These are phyloP conservation scores for Laticauda colubrina DNA, from an alignment of 2,113 vertebrate species.

Conservation along the genomic window DNA sequence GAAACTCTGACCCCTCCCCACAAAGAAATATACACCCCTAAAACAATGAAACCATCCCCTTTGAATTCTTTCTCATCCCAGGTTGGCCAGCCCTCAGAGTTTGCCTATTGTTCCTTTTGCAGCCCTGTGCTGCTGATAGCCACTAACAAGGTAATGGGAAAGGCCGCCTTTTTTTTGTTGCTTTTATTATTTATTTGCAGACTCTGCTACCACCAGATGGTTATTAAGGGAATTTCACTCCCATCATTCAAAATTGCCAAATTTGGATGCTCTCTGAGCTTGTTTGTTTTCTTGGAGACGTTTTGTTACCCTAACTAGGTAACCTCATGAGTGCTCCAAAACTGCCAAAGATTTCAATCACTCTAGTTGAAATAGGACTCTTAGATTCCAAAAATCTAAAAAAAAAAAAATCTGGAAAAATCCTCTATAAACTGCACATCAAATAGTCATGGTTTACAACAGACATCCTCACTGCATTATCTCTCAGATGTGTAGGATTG, in stretches of 20 bases:
- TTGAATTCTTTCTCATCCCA: not conserved
- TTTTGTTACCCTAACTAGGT: too few relatives aligned
- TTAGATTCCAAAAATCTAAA: not conserved
- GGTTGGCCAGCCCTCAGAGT: not conserved
- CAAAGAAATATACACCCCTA: too few relatives aligned
- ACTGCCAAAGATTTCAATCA: not conserved
- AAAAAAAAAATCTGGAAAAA: not conserved
- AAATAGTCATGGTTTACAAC: not conserved
- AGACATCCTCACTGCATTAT: not conserved
- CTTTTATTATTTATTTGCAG: not conserved
- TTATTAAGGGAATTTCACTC: not conserved
- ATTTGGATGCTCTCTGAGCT: too few relatives aligned
- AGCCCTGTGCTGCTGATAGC: not conserved
- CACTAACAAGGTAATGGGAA: not conserved
- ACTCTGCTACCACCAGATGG: slow-evolving; percentile 33
- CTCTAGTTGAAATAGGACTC: not conserved
- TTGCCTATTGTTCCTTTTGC: not conserved
- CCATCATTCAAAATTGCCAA: not conserved
- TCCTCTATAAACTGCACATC: not conserved
- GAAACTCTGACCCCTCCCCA: not conserved
- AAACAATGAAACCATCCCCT: not conserved
- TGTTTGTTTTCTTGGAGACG: too few relatives aligned
- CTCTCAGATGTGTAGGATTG: not conserved
- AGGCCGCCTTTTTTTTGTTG: not conserved
- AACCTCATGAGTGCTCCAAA: too few relatives aligned